These are phyloP conservation scores for Ptycholaimellus sp. DNA, from an alignment of 2,888 invertebrate genomes.

Conservation along the genomic window DNA sequence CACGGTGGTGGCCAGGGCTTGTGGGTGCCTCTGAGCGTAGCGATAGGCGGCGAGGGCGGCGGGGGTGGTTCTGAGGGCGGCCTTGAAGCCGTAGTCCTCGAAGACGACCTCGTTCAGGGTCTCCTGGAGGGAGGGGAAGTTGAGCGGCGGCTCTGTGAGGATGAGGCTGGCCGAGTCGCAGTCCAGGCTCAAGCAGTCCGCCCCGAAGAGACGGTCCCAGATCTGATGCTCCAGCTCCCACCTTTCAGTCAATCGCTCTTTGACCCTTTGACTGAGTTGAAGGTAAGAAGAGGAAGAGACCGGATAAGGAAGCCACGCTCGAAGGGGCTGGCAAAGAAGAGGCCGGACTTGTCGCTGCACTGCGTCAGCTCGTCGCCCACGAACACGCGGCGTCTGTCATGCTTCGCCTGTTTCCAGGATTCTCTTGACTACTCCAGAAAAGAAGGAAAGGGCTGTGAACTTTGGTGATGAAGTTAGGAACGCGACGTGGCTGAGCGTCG, in stretches of 20 bases:
- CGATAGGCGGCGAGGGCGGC: background rate
- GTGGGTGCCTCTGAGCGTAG: background rate
- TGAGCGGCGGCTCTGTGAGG: slow-evolving; percentile 75
- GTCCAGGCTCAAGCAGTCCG: slow-evolving; percentile 13
- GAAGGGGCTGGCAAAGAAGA: slow-evolving; percentile 74
- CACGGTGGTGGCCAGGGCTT: background rate
- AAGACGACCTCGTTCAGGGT: slow-evolving; percentile 83
- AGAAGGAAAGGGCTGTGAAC: background rate
- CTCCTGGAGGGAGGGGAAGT: slow-evolving; percentile 72
- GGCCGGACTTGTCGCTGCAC: slow-evolving; percentile 74
- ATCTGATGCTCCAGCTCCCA: slow-evolving; percentile 78
- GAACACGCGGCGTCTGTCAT: slow-evolving; percentile 71
- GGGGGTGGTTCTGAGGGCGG: slow-evolving; percentile 34
- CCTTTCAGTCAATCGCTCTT: too few relatives aligned
- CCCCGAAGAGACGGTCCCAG: slow-evolving; percentile 76
- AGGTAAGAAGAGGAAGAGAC: background rate
- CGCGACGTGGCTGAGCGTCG: slow-evolving; percentile 9
- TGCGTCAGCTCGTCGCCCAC: slow-evolving; percentile 82
- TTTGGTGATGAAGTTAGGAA: background rate
- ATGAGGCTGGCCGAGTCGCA: slow-evolving; percentile 48
- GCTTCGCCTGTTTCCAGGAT: too few relatives aligned
- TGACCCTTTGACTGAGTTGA: too few relatives aligned
- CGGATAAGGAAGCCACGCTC: slow-evolving; percentile 42
- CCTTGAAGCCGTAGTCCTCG: slow-evolving; percentile 77
- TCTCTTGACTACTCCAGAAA: slow-evolving; percentile 40